These are phyloP conservation scores for Pholis gunnellus DNA, from an alignment of 2,113 vertebrate species.

Conservation along the genomic window DNA sequence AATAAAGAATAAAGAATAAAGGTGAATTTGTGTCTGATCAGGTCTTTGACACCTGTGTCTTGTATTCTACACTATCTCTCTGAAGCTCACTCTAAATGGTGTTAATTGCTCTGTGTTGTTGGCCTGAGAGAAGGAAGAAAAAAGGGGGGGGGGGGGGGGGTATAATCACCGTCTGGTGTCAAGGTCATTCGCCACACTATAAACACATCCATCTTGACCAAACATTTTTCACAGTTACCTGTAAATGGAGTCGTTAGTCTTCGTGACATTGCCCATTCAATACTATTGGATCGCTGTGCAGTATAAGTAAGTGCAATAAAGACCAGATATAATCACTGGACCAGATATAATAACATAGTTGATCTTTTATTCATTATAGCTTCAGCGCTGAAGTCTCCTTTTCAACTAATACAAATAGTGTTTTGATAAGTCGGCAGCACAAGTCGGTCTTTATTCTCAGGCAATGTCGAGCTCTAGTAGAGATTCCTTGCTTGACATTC, in stretches of 20 bases:
- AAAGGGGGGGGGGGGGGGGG: no score
- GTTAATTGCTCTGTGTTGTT: slow-evolving; percentile 55
- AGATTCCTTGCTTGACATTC: slow-evolving; percentile 37
- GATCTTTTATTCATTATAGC: slow-evolving; percentile 68
- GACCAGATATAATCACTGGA: slow-evolving; percentile 66
- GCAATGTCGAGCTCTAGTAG: not conserved
- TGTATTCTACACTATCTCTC: slow-evolving; percentile 50
- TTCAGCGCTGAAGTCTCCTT: slow-evolving; percentile 31
- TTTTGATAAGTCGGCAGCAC: slow-evolving; percentile 40
- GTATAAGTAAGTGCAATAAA: slow-evolving; percentile 66
- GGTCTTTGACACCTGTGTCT: slow-evolving; percentile 13
- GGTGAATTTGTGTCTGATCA: slow-evolving; percentile 27
- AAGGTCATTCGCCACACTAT: slow-evolving; percentile 77
- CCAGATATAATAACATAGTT: slow-evolving; percentile 65
- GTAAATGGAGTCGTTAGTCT: slow-evolving; percentile 77
- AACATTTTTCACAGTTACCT: slow-evolving; percentile 65
- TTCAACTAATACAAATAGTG: slow-evolving; percentile 39
- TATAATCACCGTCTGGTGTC: slow-evolving; percentile 78
- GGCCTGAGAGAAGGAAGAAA: slow-evolving; percentile 42
- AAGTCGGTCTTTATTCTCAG: slow-evolving; percentile 22
- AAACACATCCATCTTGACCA: slow-evolving; percentile 78
- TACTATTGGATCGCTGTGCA: slow-evolving; percentile 76
- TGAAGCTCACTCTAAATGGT: slow-evolving; percentile 44
- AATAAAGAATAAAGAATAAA: slow-evolving; percentile 16
- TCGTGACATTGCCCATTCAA: slow-evolving; percentile 78